These are phyloP conservation scores for Dynastes tityus DNA, from an alignment of 2,888 invertebrate genomes.

Conservation along the genomic window DNA sequence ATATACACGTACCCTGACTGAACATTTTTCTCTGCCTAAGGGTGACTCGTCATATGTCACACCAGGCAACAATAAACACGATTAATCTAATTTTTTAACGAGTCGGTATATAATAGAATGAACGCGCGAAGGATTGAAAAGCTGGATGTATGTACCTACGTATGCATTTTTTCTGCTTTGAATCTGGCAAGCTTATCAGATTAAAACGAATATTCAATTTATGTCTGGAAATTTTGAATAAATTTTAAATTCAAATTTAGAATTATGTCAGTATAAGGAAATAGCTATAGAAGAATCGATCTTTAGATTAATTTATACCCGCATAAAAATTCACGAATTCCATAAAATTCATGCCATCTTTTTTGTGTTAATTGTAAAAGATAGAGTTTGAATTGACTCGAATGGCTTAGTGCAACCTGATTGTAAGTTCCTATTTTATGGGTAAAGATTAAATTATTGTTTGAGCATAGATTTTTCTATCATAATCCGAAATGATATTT, in stretches of 20 bases:
- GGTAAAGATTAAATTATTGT: constrained; percentile 7
- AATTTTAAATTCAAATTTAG: constrained; percentile 38
- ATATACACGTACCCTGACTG: constrained; percentile 44
- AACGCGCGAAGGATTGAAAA: constrained; percentile 6
- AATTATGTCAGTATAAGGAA: constrained; percentile 18
- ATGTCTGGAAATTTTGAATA: constrained; percentile 18
- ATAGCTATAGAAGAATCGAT: constrained; percentile 3
- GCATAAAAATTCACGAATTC: constrained; percentile 19
- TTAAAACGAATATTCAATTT: constrained; percentile 9
- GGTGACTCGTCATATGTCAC: constrained; percentile 49
- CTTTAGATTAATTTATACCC: constrained; percentile 22
- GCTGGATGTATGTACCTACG: not conserved
- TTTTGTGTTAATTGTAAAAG: constrained; percentile 23
- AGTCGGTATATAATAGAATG: constrained; percentile 21
- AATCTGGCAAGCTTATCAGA: not conserved
- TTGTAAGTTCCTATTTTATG: not conserved
- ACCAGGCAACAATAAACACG: constrained; percentile 41
- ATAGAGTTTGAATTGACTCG: not conserved
- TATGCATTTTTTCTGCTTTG: not conserved
- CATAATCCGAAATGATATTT: not conserved
- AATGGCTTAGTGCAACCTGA: not conserved
- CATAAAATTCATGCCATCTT: constrained; percentile 6
- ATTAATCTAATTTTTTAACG: constrained; percentile 48
- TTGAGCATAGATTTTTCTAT: not conserved
- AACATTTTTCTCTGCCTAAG: constrained; percentile 43